phyloP scores from a whole-genome alignment of 2,888 invertebrate species.

The Galeruca laticollis region DNA sequence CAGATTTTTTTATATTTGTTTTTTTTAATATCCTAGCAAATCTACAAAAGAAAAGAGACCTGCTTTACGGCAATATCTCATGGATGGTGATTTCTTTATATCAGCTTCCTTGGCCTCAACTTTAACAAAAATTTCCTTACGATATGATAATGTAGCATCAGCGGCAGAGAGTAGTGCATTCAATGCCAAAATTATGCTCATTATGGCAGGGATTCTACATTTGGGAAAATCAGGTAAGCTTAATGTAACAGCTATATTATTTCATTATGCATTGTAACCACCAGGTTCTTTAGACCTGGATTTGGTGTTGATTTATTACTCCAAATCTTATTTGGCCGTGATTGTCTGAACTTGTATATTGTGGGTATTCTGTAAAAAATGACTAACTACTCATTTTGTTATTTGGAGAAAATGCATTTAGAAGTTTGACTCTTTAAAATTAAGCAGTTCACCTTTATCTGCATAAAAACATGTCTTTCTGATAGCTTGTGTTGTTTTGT shows the following conservation, averaged over 20 bases:
- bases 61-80: constrained; percentile 86
- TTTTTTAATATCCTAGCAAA: constrained; percentile 60
- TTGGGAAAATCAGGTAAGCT: constrained; percentile 80
- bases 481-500: no score
- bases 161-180: constrained; percentile 70
- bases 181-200: constrained; percentile 87
- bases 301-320: no score
- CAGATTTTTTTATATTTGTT: constrained; percentile 16
- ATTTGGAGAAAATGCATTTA: no score
- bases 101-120: constrained; percentile 93
- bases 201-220: constrained; percentile 88
- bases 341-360: no score
- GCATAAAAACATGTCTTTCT: no score
- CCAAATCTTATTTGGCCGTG: no score
- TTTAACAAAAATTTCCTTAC: constrained; percentile 89
- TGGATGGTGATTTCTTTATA: constrained; percentile 96
- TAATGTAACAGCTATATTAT: constrained; percentile 2
- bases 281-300: no score
- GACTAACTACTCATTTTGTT: no score
- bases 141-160: constrained; percentile 70
- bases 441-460: no score
- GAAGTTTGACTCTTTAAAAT: no score
- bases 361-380: no score
- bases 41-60: constrained; percentile 80
- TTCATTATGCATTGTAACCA: constrained; percentile 5